Percentiles rank a stretch among this genome's conserved stretches.
phyloP scores from a whole-genome alignment of 2,888 invertebrate species.

The Coleophora flavipennella region DNA sequence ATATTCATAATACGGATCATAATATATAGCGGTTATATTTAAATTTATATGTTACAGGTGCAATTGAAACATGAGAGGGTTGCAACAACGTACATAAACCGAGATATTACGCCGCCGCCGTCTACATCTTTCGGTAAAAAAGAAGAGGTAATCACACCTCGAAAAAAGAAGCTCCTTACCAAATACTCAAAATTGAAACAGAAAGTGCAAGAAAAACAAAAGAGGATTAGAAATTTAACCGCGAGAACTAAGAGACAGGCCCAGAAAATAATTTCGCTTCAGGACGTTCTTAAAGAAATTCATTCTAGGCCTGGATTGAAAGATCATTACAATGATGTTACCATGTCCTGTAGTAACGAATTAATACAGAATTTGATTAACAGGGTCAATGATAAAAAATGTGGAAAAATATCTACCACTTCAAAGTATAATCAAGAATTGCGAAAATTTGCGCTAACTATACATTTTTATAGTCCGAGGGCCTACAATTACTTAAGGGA shows the following conservation, averaged over 20 bases:
- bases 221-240: background rate
- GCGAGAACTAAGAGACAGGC: background rate
- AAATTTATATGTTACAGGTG: too few relatives aligned
- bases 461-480: conserved; percentile 6
- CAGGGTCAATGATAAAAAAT: background rate
- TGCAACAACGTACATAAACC: too few relatives aligned
- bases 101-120: background rate
- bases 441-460: background rate
- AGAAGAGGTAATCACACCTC: background rate
- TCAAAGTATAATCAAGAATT: background rate
- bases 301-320: background rate
- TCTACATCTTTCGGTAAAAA: background rate
- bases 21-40: too few relatives aligned
- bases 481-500: conserved; percentile 2
- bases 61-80: too few relatives aligned
- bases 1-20: too few relatives aligned
- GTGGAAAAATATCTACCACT: background rate
- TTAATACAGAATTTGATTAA: background rate
- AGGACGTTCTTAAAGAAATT: background rate
- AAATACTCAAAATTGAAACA: background rate
- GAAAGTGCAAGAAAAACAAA: background rate
- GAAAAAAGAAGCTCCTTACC: background rate
- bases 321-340: background rate
- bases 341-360: background rate
- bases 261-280: background rate